phyloP scores from a whole-genome alignment of 2,888 invertebrate genomes.

The Latheticus oryzae region DNA sequence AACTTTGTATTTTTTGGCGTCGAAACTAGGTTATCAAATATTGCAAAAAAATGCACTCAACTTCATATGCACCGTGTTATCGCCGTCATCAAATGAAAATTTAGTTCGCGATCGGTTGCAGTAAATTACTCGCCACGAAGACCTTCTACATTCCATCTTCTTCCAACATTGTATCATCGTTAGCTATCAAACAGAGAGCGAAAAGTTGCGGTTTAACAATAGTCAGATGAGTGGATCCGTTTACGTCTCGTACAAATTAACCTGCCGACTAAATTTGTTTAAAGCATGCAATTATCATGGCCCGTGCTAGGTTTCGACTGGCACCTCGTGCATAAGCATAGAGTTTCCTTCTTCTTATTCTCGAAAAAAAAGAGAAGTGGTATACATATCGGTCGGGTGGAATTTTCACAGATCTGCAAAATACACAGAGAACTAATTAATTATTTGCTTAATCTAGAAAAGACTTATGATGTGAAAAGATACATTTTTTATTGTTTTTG shows the following conservation, averaged over 20 bases:
- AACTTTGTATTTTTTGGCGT: too few species aligned
- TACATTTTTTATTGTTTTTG: too few species aligned
- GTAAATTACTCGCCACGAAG: slow-evolving; percentile 46
- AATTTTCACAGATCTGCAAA: too few species aligned
- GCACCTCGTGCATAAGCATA: slow-evolving; percentile 57
- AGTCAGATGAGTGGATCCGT: slow-evolving; percentile 59
- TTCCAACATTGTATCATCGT: not conserved
- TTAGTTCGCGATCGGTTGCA: slow-evolving; percentile 48
- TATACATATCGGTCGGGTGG: too few species aligned
- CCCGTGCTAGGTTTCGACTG: slow-evolving; percentile 62
- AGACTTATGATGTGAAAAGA: too few species aligned
- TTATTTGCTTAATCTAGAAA: too few species aligned
- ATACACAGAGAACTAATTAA: too few species aligned
- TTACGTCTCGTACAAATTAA: slow-evolving; percentile 65
- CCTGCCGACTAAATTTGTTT: slow-evolving; percentile 65
- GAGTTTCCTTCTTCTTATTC: slow-evolving; percentile 31
- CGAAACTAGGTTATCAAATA: too few species aligned
- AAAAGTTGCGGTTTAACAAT: slow-evolving; percentile 52
- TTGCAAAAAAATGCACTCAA: slow-evolving; percentile 16
- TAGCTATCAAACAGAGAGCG: slow-evolving; percentile 32
- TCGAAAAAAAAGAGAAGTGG: too few species aligned
- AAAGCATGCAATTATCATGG: slow-evolving; percentile 65
- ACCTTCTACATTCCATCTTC: slow-evolving; percentile 25
- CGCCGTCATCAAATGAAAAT: slow-evolving; percentile 45
- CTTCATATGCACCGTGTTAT: slow-evolving; percentile 36